Evolutionary conservation across 2,797 vertebrate species (phyloP).

Genomic region (Acanthurus tractus): DNA sequence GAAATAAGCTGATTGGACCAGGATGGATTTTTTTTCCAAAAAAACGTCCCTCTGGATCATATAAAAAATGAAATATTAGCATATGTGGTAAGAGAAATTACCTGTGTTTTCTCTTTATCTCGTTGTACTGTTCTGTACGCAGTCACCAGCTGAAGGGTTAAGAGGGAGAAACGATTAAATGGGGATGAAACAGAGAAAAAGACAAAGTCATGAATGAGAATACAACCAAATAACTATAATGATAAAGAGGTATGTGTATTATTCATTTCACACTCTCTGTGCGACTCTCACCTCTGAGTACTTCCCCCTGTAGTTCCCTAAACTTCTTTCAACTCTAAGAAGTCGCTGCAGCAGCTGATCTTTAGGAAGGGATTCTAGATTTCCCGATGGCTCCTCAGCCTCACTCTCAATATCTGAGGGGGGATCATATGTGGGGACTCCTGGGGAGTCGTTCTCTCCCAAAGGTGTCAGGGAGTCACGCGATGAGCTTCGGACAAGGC

Average conservation of each 20-base stretch:
- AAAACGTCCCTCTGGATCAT: not conserved
- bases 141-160: conserved; percentile 89
- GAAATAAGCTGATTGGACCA: conserved; percentile 20
- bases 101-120: conserved; percentile 98
- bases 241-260: too few relatives aligned
- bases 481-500: conserved; percentile 89
- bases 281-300: conserved; percentile 91
- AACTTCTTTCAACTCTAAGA: conserved; percentile 89
- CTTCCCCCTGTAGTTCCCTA: conserved; percentile 92
- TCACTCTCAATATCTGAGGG: conserved; percentile 96
- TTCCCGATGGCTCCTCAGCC: conserved; percentile 88
- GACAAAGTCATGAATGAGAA: not conserved
- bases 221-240: not conserved
- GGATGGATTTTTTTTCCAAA: not conserved
- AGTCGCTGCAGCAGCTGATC: conserved; percentile 92
- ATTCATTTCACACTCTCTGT: not conserved
- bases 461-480: conserved; percentile 91
- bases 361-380: conserved; percentile 86
- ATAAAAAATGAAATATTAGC: not conserved
- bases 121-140: conserved; percentile 91
- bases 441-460: conserved; percentile 81
- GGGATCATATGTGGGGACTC: conserved; percentile 85
- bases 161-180: conserved; percentile 2
- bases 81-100: conserved; percentile 64
- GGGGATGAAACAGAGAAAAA: not conserved